Evolutionary conservation across 2,888 invertebrate species (phyloP).

Genomic region (Tupiocoris notatus): DNA sequence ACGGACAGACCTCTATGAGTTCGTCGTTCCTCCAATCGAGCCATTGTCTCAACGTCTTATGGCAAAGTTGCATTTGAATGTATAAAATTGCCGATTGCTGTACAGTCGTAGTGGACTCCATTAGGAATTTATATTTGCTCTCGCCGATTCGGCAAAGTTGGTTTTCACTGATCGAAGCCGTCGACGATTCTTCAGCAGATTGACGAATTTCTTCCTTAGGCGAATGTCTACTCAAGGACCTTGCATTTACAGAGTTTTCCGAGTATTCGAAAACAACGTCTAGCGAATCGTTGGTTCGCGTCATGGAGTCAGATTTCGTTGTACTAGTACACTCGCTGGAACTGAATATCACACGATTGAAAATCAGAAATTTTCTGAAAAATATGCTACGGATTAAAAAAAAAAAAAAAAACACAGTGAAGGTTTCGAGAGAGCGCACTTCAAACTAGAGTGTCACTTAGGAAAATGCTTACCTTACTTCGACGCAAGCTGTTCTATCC

Average conservation of each 20-base stretch:
- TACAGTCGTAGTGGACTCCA: conserved; percentile 49
- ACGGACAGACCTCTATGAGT: background rate
- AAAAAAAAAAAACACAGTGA: no score
- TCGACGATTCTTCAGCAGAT: background rate
- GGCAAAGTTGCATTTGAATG: conserved; percentile 82
- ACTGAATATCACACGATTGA: background rate
- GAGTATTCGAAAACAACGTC: conserved; percentile 46
- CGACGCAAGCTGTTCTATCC: conserved; percentile 24
- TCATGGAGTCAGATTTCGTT: background rate
- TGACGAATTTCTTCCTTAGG: background rate
- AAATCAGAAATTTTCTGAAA: background rate
- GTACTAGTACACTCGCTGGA: background rate
- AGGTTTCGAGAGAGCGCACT: no score
- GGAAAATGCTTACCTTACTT: conserved; percentile 27
- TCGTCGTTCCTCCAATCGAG: conserved; percentile 62
- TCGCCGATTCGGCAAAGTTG: conserved; percentile 30
- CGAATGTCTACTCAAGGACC: background rate
- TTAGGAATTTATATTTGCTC: background rate
- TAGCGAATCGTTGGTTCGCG: conserved; percentile 43
- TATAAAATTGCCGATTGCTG: conserved; percentile 63
- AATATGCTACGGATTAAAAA: no score
- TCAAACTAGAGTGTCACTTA: no score
- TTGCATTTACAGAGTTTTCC: background rate
- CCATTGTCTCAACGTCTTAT: conserved; percentile 74
- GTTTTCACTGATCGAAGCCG: background rate